A percentile compares a stretch with the other conserved stretches of the same genome.
These are phyloP conservation scores for Sebastes hubbsi DNA, from an alignment of 2,797 vertebrate species.

Conservation along the genomic window DNA sequence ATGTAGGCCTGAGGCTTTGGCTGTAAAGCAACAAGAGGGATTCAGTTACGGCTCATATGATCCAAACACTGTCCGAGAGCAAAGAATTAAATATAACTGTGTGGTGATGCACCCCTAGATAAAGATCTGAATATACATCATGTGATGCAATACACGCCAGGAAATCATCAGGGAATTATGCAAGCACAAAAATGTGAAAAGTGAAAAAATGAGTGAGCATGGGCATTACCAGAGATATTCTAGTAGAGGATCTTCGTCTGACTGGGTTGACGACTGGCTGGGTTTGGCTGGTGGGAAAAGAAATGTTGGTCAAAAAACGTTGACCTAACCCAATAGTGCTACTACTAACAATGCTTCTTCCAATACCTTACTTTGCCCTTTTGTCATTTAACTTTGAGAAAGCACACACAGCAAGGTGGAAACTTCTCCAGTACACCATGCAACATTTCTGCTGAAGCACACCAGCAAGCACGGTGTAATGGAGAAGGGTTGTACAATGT, in stretches of 20 bases:
- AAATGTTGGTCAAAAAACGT: neutral
- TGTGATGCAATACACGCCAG: neutral
- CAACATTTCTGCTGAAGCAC: neutral
- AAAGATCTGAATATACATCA: neutral
- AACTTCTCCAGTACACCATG: neutral
- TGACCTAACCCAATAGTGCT: neutral
- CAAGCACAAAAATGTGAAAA: neutral
- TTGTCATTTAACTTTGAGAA: neutral
- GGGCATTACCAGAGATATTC: conserved; percentile 92
- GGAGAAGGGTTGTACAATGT: neutral
- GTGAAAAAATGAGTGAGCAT: neutral
- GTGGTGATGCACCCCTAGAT: neutral
- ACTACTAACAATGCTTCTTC: neutral
- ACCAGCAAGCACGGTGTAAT: neutral
- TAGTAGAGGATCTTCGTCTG: conserved; percentile 91
- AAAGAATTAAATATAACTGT: conserved; percentile 1
- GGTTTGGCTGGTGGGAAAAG: conserved; percentile 85
- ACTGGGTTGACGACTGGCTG: conserved; percentile 91
- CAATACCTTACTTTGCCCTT: neutral
- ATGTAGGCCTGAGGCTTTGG: conserved; percentile 93
- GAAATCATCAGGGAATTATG: neutral
- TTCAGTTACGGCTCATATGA: conserved; percentile 37
- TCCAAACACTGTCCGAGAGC: neutral
- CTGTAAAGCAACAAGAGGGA: conserved; percentile 73
- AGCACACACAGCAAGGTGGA: neutral